A percentile compares a stretch with the other conserved stretches of the same genome.
Conservation (phyloP, 2,797 vertebrate species). For the Gadopsis bispinosus region DNA sequence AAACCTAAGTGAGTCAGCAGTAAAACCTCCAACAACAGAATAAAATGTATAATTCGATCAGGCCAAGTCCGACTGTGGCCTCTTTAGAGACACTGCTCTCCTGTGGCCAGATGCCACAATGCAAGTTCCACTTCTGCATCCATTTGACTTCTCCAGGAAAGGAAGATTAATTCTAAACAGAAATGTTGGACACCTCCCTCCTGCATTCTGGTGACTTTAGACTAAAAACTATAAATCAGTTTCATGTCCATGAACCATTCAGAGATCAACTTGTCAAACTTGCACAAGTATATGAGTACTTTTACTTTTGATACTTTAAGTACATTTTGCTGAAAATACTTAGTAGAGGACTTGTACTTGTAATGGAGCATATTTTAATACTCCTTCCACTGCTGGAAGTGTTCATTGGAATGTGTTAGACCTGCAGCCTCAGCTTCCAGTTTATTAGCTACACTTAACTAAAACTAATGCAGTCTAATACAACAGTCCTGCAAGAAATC, state of each 20-base stretch:
- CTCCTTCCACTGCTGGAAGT: too few species aligned
- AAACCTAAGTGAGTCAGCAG: background rate
- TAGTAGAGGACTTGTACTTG: too few species aligned
- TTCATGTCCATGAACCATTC: background rate
- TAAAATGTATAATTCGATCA: constrained; percentile 13
- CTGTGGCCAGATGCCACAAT: constrained; percentile 57
- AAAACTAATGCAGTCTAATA: too few species aligned
- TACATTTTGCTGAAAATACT: too few species aligned
- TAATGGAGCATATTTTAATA: too few species aligned
- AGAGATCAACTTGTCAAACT: background rate
- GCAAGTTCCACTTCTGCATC: background rate
- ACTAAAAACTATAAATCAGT: background rate
- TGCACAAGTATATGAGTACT: too few species aligned
- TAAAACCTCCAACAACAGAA: constrained; percentile 17
- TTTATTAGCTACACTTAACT: too few species aligned
- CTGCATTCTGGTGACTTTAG: background rate
- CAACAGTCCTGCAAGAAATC: too few species aligned
- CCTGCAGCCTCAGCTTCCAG: too few species aligned
- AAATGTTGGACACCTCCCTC: background rate
- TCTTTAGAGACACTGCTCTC: constrained; percentile 65
- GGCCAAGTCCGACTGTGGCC: background rate
- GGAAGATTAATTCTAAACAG: background rate
- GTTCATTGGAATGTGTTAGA: too few species aligned
- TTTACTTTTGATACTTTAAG: too few species aligned
- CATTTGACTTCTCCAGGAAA: background rate